Evolutionary conservation across 2,797 vertebrate genomes (phyloP).

Genomic region (Petrocephalus sullivani): DNA sequence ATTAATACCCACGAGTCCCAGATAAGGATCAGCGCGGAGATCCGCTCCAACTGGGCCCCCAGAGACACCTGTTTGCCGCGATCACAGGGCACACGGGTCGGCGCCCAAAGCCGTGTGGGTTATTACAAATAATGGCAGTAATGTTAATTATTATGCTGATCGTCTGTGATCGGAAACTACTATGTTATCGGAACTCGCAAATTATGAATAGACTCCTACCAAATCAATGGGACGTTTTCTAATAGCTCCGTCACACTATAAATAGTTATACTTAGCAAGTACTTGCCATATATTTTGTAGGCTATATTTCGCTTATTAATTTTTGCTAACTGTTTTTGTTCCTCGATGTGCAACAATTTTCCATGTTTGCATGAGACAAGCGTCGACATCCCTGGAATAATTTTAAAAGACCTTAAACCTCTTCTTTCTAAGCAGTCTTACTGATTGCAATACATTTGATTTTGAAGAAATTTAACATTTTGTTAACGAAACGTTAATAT

Average conservation of each 20-base stretch:
- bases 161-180: not conserved
- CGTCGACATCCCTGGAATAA: not conserved
- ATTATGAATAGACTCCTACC: not conserved
- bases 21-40: conserved; percentile 23
- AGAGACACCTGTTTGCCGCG: conserved; percentile 42
- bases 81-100: not conserved
- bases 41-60: conserved; percentile 14
- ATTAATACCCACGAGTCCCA: conserved; percentile 41
- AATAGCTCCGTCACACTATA: not conserved
- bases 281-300: not conserved
- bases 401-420: not conserved
- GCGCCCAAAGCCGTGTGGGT: not conserved
- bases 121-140: conserved; percentile 16
- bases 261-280: not conserved
- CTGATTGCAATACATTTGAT: not conserved
- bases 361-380: not conserved
- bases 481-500: not conserved
- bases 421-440: not conserved
- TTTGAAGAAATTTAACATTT: not conserved
- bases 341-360: not conserved
- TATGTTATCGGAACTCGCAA: not conserved
- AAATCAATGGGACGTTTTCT: not conserved
- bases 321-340: not conserved
- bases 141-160: not conserved
- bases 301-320: not conserved